Percentiles rank a stretch among this genome's conserved stretches.
Evolutionary conservation across 64 coral and sea anemone genomes (phyloP).

Genomic region (Pocillopora damicornis): DNA sequence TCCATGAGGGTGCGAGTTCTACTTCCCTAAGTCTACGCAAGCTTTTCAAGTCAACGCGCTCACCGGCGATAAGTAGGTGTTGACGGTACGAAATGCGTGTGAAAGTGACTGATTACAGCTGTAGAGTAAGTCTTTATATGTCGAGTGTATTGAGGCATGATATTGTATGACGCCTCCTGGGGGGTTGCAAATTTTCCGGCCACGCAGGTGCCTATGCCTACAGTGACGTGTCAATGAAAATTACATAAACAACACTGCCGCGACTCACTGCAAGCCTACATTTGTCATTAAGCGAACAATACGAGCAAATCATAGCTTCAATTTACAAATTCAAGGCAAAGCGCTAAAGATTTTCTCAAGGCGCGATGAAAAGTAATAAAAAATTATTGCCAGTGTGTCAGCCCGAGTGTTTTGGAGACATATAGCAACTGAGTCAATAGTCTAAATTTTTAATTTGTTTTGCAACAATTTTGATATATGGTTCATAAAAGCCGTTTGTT

Average conservation of each 20-base stretch:
- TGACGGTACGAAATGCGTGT: neutral
- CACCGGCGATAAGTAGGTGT: constrained; percentile 6
- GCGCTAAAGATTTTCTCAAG: neutral
- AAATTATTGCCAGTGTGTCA: neutral
- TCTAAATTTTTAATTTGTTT: constrained; percentile 47
- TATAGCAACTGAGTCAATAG: constrained; percentile 23
- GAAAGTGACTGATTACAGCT: constrained; percentile 33
- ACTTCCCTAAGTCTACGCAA: neutral
- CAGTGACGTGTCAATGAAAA: constrained; percentile 47
- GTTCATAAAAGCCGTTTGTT: constrained; percentile 50
- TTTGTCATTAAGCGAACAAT: constrained; percentile 28
- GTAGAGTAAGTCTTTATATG: constrained; percentile 42
- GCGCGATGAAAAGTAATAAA: neutral
- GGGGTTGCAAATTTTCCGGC: constrained; percentile 34
- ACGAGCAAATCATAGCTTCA: constrained; percentile 1
- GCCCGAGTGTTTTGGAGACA: neutral
- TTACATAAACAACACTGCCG: constrained; percentile 46
- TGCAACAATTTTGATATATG: constrained; percentile 44
- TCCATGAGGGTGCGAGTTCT: neutral
- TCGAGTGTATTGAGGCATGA: constrained; percentile 3
- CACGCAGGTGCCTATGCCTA: constrained; percentile 25
- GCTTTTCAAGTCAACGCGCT: neutral
- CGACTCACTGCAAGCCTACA: neutral
- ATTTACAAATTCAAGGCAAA: constrained; percentile 20
- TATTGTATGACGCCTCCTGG: constrained; percentile 29